Evolutionary conservation across 2,113 vertebrate genomes (phyloP).

Genomic region (western clawed frog (Xenopus tropicalis)): DNA sequence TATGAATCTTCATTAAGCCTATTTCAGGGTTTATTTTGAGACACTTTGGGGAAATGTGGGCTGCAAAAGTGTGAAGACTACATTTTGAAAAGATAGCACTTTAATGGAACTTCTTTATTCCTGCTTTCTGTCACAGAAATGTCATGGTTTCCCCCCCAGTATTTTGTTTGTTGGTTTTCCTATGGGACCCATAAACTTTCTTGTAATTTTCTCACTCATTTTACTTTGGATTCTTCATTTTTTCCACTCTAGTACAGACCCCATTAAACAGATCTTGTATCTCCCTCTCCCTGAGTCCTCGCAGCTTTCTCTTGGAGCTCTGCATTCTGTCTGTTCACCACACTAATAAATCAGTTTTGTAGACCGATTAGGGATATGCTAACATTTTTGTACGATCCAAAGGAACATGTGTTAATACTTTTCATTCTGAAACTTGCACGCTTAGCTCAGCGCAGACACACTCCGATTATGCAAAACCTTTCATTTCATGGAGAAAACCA

Average conservation of each 20-base stretch:
- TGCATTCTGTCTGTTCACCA: slow-evolving; percentile 30
- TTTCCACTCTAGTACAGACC: slow-evolving; percentile 14
- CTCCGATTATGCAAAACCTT: slow-evolving; percentile 4
- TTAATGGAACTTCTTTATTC: too few relatives aligned
- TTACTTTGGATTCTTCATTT: slow-evolving; percentile 19
- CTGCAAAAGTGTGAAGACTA: too few relatives aligned
- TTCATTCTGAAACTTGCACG: slow-evolving; percentile 18
- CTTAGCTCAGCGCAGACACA: slow-evolving; percentile 11
- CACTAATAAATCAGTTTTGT: slow-evolving; percentile 35
- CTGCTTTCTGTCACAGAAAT: too few relatives aligned
- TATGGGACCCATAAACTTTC: slow-evolving; percentile 17
- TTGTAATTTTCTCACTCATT: slow-evolving; percentile 12
- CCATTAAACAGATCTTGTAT: slow-evolving; percentile 32
- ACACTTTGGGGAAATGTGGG: too few relatives aligned
- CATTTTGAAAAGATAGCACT: too few relatives aligned
- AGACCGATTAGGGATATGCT: slow-evolving; percentile 25
- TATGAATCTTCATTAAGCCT: too few relatives aligned
- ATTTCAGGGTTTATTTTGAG: too few relatives aligned
- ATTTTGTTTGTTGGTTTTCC: slow-evolving; percentile 9
- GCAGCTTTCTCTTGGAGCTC: slow-evolving; percentile 18
- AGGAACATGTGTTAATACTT: slow-evolving; percentile 40
- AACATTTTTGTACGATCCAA: slow-evolving; percentile 32
- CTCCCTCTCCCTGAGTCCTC: background rate
- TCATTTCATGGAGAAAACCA: background rate
- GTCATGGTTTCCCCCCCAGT: slow-evolving; percentile 1